Evolutionary conservation across 2,797 vertebrate species (phyloP), one percentile per base, ranked within the genome.

Genomic region (Lepus townsendii): DNA sequence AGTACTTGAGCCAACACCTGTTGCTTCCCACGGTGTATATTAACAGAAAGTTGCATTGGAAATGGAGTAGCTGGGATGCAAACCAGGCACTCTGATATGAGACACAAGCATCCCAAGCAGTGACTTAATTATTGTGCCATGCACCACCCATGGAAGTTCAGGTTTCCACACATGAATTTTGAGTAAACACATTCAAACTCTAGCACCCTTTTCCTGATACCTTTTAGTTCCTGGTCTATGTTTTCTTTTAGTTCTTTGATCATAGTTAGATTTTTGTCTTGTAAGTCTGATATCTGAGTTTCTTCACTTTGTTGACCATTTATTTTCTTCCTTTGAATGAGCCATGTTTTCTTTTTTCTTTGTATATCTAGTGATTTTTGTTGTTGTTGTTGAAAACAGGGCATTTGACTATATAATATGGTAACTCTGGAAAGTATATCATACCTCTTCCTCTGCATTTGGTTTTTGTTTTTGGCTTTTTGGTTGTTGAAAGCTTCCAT

Each of bases 171-270:
- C 8, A 3, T 0, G n/a, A 77, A 26, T 35, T 77, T 62, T 62
- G 63, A 26, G 14, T 50, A 78, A 38, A 83, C 38, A 71, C 63
- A 83, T 42, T 47, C 32, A 83, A 62, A 50, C 32, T 24, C 52
- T n/a, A 65, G 27, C 32, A 84, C 52, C 19, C 54, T 69, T 88
- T 79, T 32, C 26, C 19, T 90, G 3, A 30, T 89, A 86, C 78
- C 32, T 9, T 52, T 90, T 72, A 72, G 60, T 90, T 90, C 32
- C 90, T 88, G 63, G 62, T 83, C 27, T 9, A 72, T 27, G 12
- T 75, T 95, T 90, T 87, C 54, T 50, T 82, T 38, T 86, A 85
- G 68, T 4, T 72, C 47, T 92, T 76, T 54, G 52, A 83, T 77
- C 2, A 26, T 69, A 68, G 38, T 90, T 92, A 35, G 8, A 20